These are phyloP conservation scores for Morinoia aosen DNA, from an alignment of 2,888 invertebrate species.

Conservation along the genomic window DNA sequence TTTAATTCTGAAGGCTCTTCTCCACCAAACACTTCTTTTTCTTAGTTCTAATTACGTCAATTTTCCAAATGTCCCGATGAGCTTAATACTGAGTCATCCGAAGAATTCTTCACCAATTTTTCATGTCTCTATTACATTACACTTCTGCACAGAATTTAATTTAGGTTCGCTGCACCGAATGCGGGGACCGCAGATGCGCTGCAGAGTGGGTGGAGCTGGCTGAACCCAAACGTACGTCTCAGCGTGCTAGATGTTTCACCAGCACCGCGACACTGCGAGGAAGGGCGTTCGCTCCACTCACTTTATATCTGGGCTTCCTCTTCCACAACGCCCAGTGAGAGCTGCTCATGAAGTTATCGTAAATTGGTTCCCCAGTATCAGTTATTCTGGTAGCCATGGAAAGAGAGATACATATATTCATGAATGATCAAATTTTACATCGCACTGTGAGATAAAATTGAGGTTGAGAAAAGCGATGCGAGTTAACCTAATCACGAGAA, in stretches of 20 bases:
- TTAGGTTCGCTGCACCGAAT: neutral
- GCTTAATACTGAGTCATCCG: neutral
- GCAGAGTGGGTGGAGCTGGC: neutral
- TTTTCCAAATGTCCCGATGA: neutral
- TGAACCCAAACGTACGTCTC: neutral
- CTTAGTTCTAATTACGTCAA: neutral
- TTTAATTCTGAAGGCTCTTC: neutral
- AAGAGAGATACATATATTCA: no score
- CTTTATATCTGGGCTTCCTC: neutral
- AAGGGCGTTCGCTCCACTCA: neutral
- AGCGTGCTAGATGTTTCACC: neutral
- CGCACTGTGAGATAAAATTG: no score
- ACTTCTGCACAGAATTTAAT: neutral
- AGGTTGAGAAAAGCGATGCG: no score
- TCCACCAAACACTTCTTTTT: neutral
- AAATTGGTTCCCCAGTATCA: neutral
- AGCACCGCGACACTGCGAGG: neutral
- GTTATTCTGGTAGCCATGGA: neutral
- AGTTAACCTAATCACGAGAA: neutral
- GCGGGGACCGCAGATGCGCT: neutral
- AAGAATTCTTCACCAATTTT: neutral
- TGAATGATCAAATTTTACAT: no score
- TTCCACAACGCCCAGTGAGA: neutral
- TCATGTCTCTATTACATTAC: neutral
- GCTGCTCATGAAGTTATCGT: neutral